Evolutionary conservation across 2,797 vertebrate genomes (phyloP).

Genomic region (Rhinella marina): DNA sequence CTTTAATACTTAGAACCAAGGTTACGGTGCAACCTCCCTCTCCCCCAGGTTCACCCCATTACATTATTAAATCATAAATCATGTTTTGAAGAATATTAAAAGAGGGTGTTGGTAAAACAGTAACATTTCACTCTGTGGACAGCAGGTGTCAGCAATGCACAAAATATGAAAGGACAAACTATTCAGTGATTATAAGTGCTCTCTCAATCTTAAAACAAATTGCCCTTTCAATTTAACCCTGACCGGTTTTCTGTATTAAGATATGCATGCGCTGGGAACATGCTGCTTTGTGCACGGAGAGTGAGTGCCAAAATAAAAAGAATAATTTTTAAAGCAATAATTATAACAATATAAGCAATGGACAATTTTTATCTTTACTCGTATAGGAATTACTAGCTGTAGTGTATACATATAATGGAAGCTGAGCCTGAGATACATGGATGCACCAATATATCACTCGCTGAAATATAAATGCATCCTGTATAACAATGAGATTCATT

Average conservation of each 20-base stretch:
- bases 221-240: slow-evolving; percentile 62
- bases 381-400: slow-evolving; percentile 1
- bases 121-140: slow-evolving; percentile 30
- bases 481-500: slow-evolving; percentile 40
- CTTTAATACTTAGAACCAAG: neutral
- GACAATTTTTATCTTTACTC: neutral
- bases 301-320: neutral
- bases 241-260: slow-evolving; percentile 44
- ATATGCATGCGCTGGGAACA: slow-evolving; percentile 49
- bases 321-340: slow-evolving; percentile 48
- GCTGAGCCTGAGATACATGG: neutral
- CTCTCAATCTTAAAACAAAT: slow-evolving; percentile 54
- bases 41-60: neutral
- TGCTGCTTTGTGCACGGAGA: slow-evolving; percentile 13
- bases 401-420: slow-evolving; percentile 39
- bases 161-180: slow-evolving; percentile 20
- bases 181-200: slow-evolving; percentile 40
- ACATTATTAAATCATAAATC: neutral
- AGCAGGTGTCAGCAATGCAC: slow-evolving; percentile 56
- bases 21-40: too few relatives aligned
- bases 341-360: slow-evolving; percentile 44
- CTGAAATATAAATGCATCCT: slow-evolving; percentile 50
- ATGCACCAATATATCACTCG: slow-evolving; percentile 31
- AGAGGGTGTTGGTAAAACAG: neutral
- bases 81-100: neutral